Conservation (phyloP, 35 echinoderm and acorn worm genomes). For the Amphiura filiformis region DNA sequence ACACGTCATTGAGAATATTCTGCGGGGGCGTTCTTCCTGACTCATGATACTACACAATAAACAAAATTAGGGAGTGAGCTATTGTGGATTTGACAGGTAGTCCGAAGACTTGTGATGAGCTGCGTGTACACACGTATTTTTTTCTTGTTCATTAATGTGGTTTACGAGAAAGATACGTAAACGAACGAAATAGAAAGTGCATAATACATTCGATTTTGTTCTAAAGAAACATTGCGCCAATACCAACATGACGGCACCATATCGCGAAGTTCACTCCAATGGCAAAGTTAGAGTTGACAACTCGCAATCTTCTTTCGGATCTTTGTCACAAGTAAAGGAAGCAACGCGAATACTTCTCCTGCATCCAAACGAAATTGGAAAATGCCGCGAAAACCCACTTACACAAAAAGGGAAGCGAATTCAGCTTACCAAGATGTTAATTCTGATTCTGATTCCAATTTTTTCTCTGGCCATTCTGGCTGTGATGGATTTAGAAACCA, state of each 20-base stretch:
- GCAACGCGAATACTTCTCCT: slow-evolving; percentile 43
- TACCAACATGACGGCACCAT: neutral
- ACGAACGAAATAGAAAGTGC: too few relatives aligned
- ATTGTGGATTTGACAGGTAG: too few relatives aligned
- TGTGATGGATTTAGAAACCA: slow-evolving; percentile 48
- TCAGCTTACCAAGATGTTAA: slow-evolving; percentile 70
- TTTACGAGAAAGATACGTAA: too few relatives aligned
- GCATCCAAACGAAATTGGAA: slow-evolving; percentile 43
- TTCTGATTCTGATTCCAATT: slow-evolving; percentile 55
- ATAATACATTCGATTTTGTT: too few relatives aligned
- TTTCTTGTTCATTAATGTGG: too few relatives aligned
- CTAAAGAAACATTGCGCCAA: too few relatives aligned
- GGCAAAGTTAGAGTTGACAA: slow-evolving; percentile 38
- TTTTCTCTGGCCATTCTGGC: slow-evolving; percentile 66
- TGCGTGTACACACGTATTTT: too few relatives aligned
- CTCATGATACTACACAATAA: too few relatives aligned
- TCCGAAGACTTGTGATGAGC: too few relatives aligned
- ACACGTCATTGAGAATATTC: too few relatives aligned
- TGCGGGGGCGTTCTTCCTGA: too few relatives aligned
- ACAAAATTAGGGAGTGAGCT: too few relatives aligned
- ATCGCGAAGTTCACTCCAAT: slow-evolving; percentile 29
- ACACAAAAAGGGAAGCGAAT: slow-evolving; percentile 65
- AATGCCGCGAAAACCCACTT: slow-evolving; percentile 59
- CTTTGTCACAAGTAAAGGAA: slow-evolving; percentile 51
- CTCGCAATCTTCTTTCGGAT: slow-evolving; percentile 41